Evolutionary conservation across 2,888 invertebrate species (phyloP), one percentile per base, ranked within the genome.

Genomic region (Caenorhabditis becei): DNA sequence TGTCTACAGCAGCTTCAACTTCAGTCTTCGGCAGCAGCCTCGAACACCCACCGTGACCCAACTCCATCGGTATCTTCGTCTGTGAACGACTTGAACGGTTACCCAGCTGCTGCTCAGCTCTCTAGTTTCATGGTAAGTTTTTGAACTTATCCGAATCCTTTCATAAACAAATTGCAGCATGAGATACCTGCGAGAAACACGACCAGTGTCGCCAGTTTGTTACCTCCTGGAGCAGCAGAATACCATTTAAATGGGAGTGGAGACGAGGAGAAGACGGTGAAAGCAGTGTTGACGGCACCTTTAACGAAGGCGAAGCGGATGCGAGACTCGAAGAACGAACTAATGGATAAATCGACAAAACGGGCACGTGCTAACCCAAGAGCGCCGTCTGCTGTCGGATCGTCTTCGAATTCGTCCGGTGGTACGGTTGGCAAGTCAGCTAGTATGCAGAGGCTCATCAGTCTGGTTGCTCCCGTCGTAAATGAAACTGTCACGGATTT

Each of bases 401-500:
- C 74, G 11, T 44, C 66, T 8, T 54, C 78, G 7, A n/a, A 61
- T 8, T 18, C 63, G 7, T 63, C 72, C 10, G 58, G 49, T 11
- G 75, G 62, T 2, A 74, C 74, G 0, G 79, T 75, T 8, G 75
- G 70, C 24, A 80, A 80, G 26, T 75, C 80, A 11, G 63, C 77
- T 5, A 71, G 70, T 11, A 83, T 83, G 83, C 77, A 85, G 51
- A 67, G 82, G 18, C 67, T 85, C 18, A 63, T 82, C 11, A 82
- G 79, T 41, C 71, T 83, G 1, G 85, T 85, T 3, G 82, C 80
- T 16, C 86, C 85, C 0, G 83, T 87, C 14, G 84, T 88, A 18
- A 72, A 83, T 32, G 89, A 88, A 58, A 87, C 86, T 8, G 89
- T 89, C n/a, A 74, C 82, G 24, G 87, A 86, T 59, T 88, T 89